Conservation (phyloP, 2,797 vertebrate genomes). For the Dendrocincla fuliginosa region DNA sequence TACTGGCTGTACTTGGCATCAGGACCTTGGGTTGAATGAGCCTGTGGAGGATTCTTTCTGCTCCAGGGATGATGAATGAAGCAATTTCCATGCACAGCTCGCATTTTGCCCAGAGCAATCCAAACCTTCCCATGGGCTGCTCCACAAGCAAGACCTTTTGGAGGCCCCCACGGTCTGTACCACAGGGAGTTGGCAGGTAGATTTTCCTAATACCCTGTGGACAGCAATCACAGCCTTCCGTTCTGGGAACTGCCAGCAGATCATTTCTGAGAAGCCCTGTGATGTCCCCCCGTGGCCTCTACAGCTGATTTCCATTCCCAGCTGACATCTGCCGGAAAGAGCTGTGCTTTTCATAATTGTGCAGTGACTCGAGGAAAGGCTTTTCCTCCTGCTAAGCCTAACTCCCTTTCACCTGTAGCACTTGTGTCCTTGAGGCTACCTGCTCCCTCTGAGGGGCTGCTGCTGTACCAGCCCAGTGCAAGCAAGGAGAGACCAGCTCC, state of each 20-base stretch:
- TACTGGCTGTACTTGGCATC: background rate
- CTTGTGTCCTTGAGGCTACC: background rate
- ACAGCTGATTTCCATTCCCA: conserved; percentile 29
- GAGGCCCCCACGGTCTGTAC: accelerated
- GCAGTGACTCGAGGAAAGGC: background rate
- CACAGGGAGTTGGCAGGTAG: background rate
- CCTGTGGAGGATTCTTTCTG: background rate
- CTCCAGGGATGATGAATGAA: background rate
- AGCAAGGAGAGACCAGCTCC: background rate
- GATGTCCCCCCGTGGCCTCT: background rate
- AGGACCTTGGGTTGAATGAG: background rate
- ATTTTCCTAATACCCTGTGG: background rate
- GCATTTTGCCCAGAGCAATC: background rate
- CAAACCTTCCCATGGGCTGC: background rate
- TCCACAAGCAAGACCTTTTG: background rate
- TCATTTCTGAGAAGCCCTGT: background rate
- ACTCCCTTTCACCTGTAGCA: background rate
- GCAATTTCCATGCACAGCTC: background rate
- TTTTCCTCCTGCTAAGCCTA: background rate
- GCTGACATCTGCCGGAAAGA: conserved; percentile 15
- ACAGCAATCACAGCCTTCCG: background rate
- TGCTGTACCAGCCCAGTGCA: accelerated
- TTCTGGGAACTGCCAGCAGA: background rate
- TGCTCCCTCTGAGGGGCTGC: background rate
- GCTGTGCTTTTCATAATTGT: background rate